A percentile compares a stretch with the other conserved stretches of the same genome.
Conservation (phyloP, 2,797 vertebrate species). For the Scarus forsteni region DNA sequence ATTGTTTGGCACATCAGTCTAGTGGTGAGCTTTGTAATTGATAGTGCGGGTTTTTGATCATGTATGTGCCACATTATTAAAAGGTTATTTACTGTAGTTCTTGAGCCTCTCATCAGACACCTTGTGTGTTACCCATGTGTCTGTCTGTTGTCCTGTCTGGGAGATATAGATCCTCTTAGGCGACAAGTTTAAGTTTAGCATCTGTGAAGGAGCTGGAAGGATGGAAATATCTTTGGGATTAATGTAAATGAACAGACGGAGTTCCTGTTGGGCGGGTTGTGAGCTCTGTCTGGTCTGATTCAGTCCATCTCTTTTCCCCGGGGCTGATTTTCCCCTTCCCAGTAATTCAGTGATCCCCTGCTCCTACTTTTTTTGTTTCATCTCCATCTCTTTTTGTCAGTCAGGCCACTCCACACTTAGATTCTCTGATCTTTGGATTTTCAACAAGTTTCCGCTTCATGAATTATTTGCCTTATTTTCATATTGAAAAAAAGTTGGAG, state of each 20-base stretch:
- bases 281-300: conserved; percentile 78
- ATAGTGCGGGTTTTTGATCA: neutral
- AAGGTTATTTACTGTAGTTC: neutral
- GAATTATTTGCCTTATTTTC: conserved; percentile 84
- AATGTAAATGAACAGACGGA: conserved; percentile 83
- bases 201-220: conserved; percentile 69
- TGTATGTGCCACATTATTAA: neutral
- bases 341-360: conserved; percentile 71
- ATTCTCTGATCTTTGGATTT: conserved; percentile 85
- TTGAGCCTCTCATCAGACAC: conserved; percentile 8
- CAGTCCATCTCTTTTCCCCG: conserved; percentile 76
- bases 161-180: conserved; percentile 60
- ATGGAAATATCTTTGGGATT: conserved; percentile 79
- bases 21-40: neutral
- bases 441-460: conserved; percentile 84
- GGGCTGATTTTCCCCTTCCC: conserved; percentile 71
- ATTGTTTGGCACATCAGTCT: neutral
- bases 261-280: conserved; percentile 76
- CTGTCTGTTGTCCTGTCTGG: conserved; percentile 45
- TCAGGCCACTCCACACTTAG: conserved; percentile 78
- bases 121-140: conserved; percentile 16
- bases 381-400: conserved; percentile 68
- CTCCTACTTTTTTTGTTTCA: conserved; percentile 69
- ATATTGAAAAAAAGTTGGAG: conserved; percentile 81
- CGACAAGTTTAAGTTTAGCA: conserved; percentile 67